A percentile compares a stretch with the other conserved stretches of the same genome.
Evolutionary conservation across 2,113 vertebrate genomes (phyloP).

Genomic region (Scomber japonicus): DNA sequence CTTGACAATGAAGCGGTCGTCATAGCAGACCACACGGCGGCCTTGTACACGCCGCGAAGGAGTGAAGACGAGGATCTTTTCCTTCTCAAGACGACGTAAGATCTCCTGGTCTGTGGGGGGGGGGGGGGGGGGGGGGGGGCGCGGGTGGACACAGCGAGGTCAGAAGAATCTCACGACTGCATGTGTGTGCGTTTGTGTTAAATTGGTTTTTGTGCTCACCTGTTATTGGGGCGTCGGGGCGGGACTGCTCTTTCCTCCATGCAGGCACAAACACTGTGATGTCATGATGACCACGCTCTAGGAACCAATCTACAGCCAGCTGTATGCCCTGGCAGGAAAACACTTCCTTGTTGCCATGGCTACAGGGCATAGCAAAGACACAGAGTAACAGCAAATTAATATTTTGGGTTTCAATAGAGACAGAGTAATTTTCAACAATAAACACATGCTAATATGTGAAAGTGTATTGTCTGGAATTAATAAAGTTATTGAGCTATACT

Average conservation of each 20-base stretch:
- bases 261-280: constrained; percentile 98
- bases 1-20: constrained; percentile 97
- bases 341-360: constrained; percentile 99
- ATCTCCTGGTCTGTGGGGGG: constrained; percentile 93
- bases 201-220: constrained; percentile 76
- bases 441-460: background rate
- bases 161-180: background rate
- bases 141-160: background rate
- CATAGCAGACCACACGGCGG: constrained; percentile 96
- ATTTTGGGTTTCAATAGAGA: background rate
- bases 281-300: constrained; percentile 95
- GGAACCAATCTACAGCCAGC: constrained; percentile 97
- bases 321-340: constrained; percentile 99
- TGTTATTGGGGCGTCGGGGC: constrained; percentile 96
- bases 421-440: background rate
- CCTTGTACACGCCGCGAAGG: constrained; percentile 96
- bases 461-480: background rate
- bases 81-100: constrained; percentile 93
- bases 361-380: constrained; percentile 69
- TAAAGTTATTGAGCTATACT: background rate
- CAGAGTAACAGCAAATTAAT: background rate
- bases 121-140: background rate
- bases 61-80: constrained; percentile 97
- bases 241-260: constrained; percentile 97
- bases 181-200: background rate